Evolutionary conservation across 2,888 invertebrate genomes (phyloP), one percentile per base, ranked within the genome.

Genomic region (Crioceris asparagi): DNA sequence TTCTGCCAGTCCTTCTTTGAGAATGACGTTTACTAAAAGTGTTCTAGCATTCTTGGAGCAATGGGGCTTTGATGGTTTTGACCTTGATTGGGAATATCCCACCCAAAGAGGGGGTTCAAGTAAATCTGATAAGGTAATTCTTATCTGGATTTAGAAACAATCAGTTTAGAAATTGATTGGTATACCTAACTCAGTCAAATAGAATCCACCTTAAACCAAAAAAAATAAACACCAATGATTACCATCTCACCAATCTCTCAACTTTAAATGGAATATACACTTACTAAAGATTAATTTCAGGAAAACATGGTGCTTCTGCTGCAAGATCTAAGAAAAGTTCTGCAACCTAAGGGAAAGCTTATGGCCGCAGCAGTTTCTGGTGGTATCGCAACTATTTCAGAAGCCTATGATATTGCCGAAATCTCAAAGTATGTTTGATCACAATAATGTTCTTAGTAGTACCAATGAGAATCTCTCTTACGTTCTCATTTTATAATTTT

Each of bases 81-180:
- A 86, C 56, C 68, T 86, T 45, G 85, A 86, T 55, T 86, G 86
- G 86, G 86, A 87, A 60, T 87, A 87, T 57, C 86, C 87, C 3
- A 83, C 79, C 15, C 44, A 45, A 25, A 45, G 52, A 36, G 48
- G 48, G 10, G 29, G 18, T 1, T 27, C 30, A n/a, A n/a, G n/a
- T n/a, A n/a, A n/a, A n/a, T n/a, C n/a, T n/a, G n/a, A n/a, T n/a
- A n/a, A n/a, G n/a, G n/a, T 8, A 48, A 49, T 32, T 17, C 10
- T 1, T 38, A 46, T 27, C 38, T 44, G 6, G 42, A 39, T 7
- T 15, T 31, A 19, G 50, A n/a, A n/a, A n/a, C n/a, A n/a, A 51
- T 38, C 46, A 44, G 27, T 49, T 48, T 32, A 32, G 38, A 19
- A n/a, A 11, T 14, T 32, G 3, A 14, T 19, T 33, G 16, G 17